These are phyloP conservation scores for Dryobota labecula DNA, from an alignment of 2,888 invertebrate genomes.

Conservation along the genomic window DNA sequence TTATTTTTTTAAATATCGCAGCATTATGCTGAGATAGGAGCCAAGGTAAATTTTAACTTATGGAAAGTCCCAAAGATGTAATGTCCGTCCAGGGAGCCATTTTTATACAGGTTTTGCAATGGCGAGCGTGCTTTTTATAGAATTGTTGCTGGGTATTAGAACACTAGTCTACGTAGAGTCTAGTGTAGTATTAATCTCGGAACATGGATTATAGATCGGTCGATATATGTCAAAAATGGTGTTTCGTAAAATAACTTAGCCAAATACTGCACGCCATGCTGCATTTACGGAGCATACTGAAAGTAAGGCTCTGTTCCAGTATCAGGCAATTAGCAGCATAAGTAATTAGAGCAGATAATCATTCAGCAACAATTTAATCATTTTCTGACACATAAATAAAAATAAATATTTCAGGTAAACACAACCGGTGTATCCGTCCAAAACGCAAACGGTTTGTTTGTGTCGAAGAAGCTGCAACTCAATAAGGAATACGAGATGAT, in stretches of 20 bases:
- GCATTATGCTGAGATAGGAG: too few relatives aligned
- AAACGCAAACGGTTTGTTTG: conserved; percentile 88
- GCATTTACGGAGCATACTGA: background rate
- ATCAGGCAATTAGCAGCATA: background rate
- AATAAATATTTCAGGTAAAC: conserved; percentile 74
- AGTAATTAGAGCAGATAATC: background rate
- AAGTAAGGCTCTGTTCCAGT: background rate
- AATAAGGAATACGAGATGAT: conserved; percentile 83
- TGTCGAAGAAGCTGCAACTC: conserved; percentile 81
- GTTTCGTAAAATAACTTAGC: background rate
- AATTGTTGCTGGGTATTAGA: conserved; percentile 17
- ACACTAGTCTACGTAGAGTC: background rate
- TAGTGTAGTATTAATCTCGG: background rate
- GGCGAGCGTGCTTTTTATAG: background rate
- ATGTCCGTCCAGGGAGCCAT: background rate
- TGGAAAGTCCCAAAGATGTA: background rate
- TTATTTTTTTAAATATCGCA: too few relatives aligned
- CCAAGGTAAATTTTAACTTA: too few relatives aligned
- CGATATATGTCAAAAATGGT: background rate
- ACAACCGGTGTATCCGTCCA: conserved; percentile 77
- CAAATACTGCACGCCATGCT: too few relatives aligned
- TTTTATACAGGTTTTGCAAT: background rate
- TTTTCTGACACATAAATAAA: background rate
- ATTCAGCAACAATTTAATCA: background rate
- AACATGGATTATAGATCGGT: background rate